Base-by-base conservation (phyloP, 2,797 vertebrate genomes). In the Chaetophractus vellerosus region DNA sequence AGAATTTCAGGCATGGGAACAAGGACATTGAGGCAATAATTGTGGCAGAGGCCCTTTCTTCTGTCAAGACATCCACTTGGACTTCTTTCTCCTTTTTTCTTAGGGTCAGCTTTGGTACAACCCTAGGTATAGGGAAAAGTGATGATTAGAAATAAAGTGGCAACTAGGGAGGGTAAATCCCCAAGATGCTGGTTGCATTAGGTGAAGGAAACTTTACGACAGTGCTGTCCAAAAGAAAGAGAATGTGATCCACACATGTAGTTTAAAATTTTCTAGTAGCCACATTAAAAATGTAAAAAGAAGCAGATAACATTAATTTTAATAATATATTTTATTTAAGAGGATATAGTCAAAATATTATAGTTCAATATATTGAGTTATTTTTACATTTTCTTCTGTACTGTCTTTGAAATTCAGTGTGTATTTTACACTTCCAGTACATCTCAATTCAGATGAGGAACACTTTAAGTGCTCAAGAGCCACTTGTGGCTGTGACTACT, bases 201-300 rank as follows among this genome's bases (percentile, higher is more conserved):
- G 15, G n/a, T 80, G 61, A 50, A 45, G 64, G 55, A 79, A 87
- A 72, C 33, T 63, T 33, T 52, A 72, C 26, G 26, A 63, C 55
- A 71, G 21, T 33, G 26, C n/a, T 71, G n/a, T 78, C 31, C 38
- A 38, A 80, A 93, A 80, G 57, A 87, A 72, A 79, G 26, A 86
- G n/a, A n/a, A n/a, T 52, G 52, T 71, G 91, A 79, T n/a, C n/a
- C 75, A 80, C 26, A 41, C 26, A 41, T 9, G 55, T 79, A 52
- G 74, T 63, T 87, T 79, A 52, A 71, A 79, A 41, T n/a, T n/a
- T n/a, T n/a, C n/a, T n/a, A n/a, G n/a, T n/a, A n/a, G n/a, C n/a
- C n/a, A n/a, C n/a, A n/a, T n/a, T n/a, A n/a, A n/a, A n/a, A n/a
- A n/a, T n/a, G n/a, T n/a, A n/a, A n/a, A n/a, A n/a, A n/a, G n/a